Base-by-base conservation (phyloP, 2,113 vertebrate species). In the Psilopsiagon aurifrons region DNA sequence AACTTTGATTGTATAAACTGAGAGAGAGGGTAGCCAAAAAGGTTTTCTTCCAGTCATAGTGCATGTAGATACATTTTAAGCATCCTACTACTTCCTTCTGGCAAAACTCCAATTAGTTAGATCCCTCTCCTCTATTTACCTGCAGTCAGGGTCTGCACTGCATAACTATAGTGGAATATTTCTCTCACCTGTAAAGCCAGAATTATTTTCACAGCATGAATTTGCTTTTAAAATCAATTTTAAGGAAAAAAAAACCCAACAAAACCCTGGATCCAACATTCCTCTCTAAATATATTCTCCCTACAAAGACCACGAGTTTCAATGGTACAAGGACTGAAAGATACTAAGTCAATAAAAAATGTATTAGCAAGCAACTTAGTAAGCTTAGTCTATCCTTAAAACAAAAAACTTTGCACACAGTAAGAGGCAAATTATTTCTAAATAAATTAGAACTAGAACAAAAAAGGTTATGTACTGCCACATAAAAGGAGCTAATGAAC, bases 361-460 rank as follows among this genome's bases (percentile, higher is more conserved):
- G 37, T 76, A 62, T 63, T 52, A 81, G 43, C 39, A 79, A 97
- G n/a, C 29, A 88, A 88, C 59, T 83, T 70, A 47, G 63, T 47
- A 81, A 84, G 68, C 64, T 81, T 75, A 83, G 33, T 17, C 35
- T 57, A 41, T 52, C n/a, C 43, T 94, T 88, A 16, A n/a, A 82
- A 74, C 76, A 88, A 66, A 60, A 47, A 37, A 87, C 37, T 91
- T 92, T 62, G n/a, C 24, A 86, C 39, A 92, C 57, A 70, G 37
- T 83, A 95, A 85, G 86, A 95, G 74, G 82, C 17, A 91, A 39
- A 74, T 89, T 94, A 83, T 91, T 96, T 96, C 70, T 73, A 97
- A 90, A 95, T 87, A 97, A 97, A 94, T 94, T 89, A 97, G 81
- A 92, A 90, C 54, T 69, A 85, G 79, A 77, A 92, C 82, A 93